Percentiles rank a stretch among this genome's conserved stretches.
Evolutionary conservation across 2,113 vertebrate species (phyloP).

Genomic region (Sinosuthora webbiana): DNA sequence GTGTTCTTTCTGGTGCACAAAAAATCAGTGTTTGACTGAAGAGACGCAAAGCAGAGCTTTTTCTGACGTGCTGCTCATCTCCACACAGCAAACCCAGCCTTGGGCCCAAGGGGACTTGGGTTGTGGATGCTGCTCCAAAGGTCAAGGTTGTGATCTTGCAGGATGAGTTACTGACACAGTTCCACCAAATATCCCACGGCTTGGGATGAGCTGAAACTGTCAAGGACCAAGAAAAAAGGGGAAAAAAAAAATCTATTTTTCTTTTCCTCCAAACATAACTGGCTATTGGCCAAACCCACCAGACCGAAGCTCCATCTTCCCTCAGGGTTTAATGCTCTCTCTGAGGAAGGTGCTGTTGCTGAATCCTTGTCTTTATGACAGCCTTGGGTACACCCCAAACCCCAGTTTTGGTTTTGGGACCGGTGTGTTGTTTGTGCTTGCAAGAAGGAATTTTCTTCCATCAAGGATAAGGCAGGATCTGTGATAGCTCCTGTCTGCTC

Average conservation of each 20-base stretch:
- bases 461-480: neutral
- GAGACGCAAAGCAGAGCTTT: neutral
- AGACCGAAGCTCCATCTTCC: neutral
- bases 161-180: neutral
- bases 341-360: neutral
- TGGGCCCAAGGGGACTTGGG: neutral
- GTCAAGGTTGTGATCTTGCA: neutral
- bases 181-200: neutral
- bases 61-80: neutral
- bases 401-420: neutral
- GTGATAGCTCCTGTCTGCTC: neutral
- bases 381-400: accelerated
- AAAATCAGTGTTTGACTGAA: neutral
- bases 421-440: neutral
- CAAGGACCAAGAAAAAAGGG: neutral
- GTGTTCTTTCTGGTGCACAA: neutral
- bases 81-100: neutral
- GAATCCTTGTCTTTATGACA: neutral
- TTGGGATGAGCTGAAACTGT: neutral
- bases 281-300: accelerated
- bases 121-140: neutral
- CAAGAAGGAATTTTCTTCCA: neutral
- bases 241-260: neutral
- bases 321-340: neutral
- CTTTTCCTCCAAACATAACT: neutral